Conservation (phyloP, 1,140 invertebrate species). For the Bombus breviceps region DNA sequence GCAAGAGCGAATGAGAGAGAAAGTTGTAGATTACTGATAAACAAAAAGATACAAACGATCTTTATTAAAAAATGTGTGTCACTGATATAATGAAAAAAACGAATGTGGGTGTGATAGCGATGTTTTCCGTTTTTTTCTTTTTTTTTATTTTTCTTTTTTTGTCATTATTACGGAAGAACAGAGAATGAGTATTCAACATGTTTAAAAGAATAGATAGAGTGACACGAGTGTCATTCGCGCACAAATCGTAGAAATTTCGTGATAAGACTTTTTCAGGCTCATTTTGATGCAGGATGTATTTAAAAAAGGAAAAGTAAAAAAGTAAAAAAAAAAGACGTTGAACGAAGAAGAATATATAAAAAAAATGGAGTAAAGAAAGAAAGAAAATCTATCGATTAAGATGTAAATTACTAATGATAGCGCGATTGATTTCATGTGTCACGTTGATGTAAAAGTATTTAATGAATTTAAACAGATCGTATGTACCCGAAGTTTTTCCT, state of each 20-base stretch:
- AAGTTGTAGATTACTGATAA: conserved; percentile 40
- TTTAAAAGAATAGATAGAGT: conserved; percentile 41
- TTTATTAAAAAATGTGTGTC: conserved; percentile 45
- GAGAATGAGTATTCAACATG: conserved; percentile 38
- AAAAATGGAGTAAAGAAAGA: background rate
- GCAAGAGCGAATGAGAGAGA: conserved; percentile 10
- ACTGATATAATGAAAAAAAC: conserved; percentile 45
- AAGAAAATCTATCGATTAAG: conserved; percentile 33
- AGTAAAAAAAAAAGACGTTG: background rate
- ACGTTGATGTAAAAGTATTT: conserved; percentile 66
- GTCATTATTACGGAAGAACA: conserved; percentile 9
- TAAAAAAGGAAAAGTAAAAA: background rate
- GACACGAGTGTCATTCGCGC: conserved; percentile 61
- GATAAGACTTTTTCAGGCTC: conserved; percentile 22
- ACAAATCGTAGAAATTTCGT: conserved; percentile 47
- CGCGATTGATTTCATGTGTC: conserved; percentile 66
- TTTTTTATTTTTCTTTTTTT: conserved; percentile 8
- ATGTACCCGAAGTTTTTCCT: conserved; percentile 55
- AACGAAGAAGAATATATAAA: background rate
- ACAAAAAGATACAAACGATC: conserved; percentile 6
- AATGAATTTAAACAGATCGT: conserved; percentile 57
- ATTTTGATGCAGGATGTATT: conserved; percentile 16
- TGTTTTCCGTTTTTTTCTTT: conserved; percentile 34
- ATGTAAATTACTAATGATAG: conserved; percentile 45
- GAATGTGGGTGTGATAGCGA: conserved; percentile 61